These are phyloP conservation scores for Bemisia tabaci DNA, from an alignment of 1,140 invertebrate genomes.

Conservation along the genomic window DNA sequence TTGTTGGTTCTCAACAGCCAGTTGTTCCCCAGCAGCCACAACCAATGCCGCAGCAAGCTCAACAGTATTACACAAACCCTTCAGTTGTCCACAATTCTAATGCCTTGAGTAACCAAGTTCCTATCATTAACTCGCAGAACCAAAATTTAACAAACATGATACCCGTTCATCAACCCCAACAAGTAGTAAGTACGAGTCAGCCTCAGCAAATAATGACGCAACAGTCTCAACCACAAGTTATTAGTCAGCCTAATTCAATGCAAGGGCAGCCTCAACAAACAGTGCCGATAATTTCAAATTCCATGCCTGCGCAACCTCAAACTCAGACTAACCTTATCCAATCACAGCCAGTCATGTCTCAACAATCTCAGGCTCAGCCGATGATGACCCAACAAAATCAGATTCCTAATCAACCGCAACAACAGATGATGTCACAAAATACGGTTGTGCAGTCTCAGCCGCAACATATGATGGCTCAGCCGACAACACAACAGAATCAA, in stretches of 20 bases:
- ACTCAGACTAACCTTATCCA: slow-evolving; percentile 13
- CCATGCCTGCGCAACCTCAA: slow-evolving; percentile 13
- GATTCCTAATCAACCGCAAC: slow-evolving; percentile 11
- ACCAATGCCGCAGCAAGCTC: slow-evolving; percentile 14
- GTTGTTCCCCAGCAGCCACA: slow-evolving; percentile 6
- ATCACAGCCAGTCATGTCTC: slow-evolving; percentile 15
- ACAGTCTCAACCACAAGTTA: slow-evolving; percentile 28
- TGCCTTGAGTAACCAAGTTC: neutral
- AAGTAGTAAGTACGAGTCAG: neutral
- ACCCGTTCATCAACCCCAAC: neutral
- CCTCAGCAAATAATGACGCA: slow-evolving; percentile 8
- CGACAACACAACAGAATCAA: slow-evolving; percentile 25
- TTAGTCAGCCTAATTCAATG: slow-evolving; percentile 12
- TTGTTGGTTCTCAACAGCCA: neutral
- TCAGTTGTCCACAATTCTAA: neutral
- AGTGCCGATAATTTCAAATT: slow-evolving; percentile 11
- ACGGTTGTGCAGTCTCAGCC: slow-evolving; percentile 30
- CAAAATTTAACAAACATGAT: neutral
- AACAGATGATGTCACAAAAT: slow-evolving; percentile 26
- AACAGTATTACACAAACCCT: slow-evolving; percentile 10
- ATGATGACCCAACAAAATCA: slow-evolving; percentile 20
- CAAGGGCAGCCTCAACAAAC: slow-evolving; percentile 13
- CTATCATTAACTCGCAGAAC: neutral
- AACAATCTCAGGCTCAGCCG: slow-evolving; percentile 17
- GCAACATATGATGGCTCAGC: slow-evolving; percentile 35